These are phyloP conservation scores for Astatoreochromis straeleni DNA, from an alignment of 2,113 vertebrate species.

Conservation along the genomic window DNA sequence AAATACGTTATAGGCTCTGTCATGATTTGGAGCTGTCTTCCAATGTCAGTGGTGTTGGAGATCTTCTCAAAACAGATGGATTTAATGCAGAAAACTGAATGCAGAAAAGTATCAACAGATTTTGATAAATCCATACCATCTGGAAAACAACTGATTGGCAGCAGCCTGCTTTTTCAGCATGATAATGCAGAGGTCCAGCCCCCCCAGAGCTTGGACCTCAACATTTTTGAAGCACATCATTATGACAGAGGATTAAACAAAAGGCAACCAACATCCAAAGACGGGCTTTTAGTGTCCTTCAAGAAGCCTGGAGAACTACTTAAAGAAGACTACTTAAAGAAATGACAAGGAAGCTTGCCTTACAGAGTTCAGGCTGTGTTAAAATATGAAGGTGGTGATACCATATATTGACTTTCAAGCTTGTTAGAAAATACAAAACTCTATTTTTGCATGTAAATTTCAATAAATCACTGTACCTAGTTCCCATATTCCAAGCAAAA, in stretches of 20 bases:
- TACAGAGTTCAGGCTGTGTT: not conserved
- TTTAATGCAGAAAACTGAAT: fast-evolving
- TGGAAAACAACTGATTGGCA: not conserved
- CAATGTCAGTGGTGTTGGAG: not conserved
- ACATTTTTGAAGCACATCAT: not conserved
- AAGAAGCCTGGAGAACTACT: not conserved
- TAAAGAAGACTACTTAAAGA: not conserved
- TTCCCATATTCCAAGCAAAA: not conserved
- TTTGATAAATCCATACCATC: not conserved
- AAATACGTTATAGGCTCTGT: not conserved
- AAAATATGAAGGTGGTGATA: not conserved
- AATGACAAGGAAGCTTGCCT: not conserved
- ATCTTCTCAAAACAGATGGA: not conserved
- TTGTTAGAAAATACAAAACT: not conserved
- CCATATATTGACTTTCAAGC: not conserved
- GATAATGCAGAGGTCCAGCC: fast-evolving
- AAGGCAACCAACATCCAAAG: not conserved
- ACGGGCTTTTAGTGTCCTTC: fast-evolving
- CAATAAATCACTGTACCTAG: not conserved
- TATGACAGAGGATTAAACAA: not conserved
- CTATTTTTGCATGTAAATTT: not conserved
- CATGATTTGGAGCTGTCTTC: not conserved
- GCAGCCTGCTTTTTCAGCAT: not conserved
- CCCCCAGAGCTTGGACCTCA: not conserved
- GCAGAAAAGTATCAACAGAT: fast-evolving